phyloP scores from a whole-genome alignment of 2,888 invertebrate species.

The Campoletis raptor region DNA sequence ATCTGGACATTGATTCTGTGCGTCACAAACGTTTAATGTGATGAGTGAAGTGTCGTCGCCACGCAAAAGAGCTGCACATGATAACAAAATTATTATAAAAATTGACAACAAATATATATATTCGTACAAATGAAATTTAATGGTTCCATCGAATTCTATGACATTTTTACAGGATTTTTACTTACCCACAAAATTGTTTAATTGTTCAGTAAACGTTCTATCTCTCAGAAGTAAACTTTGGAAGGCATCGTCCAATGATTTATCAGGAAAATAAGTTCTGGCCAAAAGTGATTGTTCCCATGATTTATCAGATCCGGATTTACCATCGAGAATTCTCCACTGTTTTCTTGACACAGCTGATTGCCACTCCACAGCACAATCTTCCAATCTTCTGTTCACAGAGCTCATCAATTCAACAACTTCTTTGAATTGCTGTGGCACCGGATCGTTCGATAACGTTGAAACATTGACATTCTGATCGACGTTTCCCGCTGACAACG shows the following conservation, averaged over 20 bases:
- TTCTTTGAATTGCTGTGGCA: constrained; percentile 75
- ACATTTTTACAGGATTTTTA: neutral
- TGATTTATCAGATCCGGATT: constrained; percentile 65
- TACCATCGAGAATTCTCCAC: constrained; percentile 76
- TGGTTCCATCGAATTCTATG: neutral
- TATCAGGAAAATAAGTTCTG: constrained; percentile 78
- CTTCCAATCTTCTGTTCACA: constrained; percentile 76
- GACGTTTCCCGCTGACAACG: constrained; percentile 51
- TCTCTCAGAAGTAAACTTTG: constrained; percentile 74
- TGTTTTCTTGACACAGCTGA: constrained; percentile 77
- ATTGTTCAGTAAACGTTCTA: constrained; percentile 75
- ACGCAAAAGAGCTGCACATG: constrained; percentile 66
- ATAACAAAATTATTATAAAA: neutral
- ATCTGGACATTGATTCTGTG: constrained; percentile 67
- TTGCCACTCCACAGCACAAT: constrained; percentile 79
- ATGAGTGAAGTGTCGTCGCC: constrained; percentile 63
- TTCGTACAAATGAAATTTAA: neutral
- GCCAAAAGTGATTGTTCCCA: constrained; percentile 77
- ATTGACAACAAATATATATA: neutral
- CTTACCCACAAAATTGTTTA: constrained; percentile 78
- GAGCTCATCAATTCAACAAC: constrained; percentile 73
- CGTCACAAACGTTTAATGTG: constrained; percentile 53
- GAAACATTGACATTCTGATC: constrained; percentile 35
- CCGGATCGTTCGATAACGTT: constrained; percentile 55
- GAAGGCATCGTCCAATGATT: constrained; percentile 78